Conservation (phyloP, 2,888 invertebrate genomes). For the Acleris literana region DNA sequence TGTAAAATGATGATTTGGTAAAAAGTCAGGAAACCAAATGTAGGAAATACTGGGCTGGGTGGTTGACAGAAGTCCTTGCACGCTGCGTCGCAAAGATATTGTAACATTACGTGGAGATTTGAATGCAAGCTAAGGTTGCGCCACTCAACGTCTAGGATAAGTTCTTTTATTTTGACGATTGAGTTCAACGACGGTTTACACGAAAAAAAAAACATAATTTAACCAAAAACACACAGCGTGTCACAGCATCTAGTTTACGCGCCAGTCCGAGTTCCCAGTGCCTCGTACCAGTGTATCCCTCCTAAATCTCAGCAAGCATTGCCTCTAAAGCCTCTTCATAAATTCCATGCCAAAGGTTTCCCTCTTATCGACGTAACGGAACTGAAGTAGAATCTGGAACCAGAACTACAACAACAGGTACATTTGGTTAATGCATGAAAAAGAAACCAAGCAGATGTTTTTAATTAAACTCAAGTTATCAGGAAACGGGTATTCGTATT, state of each 20-base stretch:
- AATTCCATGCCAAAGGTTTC: constrained; percentile 12
- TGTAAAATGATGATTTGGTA: no score
- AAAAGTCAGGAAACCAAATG: no score
- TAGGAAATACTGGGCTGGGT: no score
- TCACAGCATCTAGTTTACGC: not conserved
- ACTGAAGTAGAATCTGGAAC: not conserved
- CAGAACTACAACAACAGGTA: not conserved
- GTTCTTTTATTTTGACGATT: no score
- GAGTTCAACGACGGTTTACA: no score
- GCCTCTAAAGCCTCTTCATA: constrained; percentile 11
- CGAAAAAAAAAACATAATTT: no score
- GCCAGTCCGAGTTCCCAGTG: not conserved
- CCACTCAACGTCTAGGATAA: no score
- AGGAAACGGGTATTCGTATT: no score
- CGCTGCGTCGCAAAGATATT: constrained; percentile 15
- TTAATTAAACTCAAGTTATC: no score
- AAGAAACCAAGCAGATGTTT: no score
- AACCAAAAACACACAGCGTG: not conserved
- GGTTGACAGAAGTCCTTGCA: not conserved
- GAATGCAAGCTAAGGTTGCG: no score
- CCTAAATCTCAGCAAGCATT: constrained; percentile 18
- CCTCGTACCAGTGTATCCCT: not conserved
- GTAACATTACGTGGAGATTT: not conserved
- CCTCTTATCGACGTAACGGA: constrained; percentile 2
- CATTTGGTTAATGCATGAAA: no score